phyloP scores from a whole-genome alignment of 2,113 vertebrate species.

The Larimichthys crocea region DNA sequence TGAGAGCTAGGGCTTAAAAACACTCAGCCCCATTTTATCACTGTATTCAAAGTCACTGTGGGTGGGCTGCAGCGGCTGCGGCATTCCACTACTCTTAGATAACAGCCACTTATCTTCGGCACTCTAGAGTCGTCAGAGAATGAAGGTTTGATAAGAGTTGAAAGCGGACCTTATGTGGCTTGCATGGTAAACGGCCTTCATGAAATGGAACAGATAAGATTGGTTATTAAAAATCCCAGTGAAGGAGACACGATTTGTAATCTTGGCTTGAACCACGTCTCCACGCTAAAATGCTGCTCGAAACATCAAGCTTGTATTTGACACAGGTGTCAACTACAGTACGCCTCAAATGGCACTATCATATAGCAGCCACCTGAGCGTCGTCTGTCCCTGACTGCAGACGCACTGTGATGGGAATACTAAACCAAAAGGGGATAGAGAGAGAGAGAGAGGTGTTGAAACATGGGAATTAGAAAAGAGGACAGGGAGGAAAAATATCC shows the following conservation, averaged over 20 bases:
- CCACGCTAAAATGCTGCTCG: slow-evolving; percentile 34
- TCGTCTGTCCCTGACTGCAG: slow-evolving; percentile 21
- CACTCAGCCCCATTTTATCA: slow-evolving; percentile 70
- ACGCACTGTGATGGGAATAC: slow-evolving; percentile 63
- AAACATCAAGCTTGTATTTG: slow-evolving; percentile 56
- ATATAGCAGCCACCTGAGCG: slow-evolving; percentile 42
- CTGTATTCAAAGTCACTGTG: slow-evolving; percentile 76
- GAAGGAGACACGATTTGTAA: slow-evolving; percentile 69
- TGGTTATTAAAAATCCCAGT: slow-evolving; percentile 73
- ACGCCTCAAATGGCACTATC: slow-evolving; percentile 43
- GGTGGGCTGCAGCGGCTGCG: slow-evolving; percentile 65
- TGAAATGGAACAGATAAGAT: slow-evolving; percentile 74
- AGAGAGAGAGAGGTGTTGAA: slow-evolving; percentile 38
- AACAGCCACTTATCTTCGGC: slow-evolving; percentile 78
- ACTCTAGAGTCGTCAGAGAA: slow-evolving; percentile 73
- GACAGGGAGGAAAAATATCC: slow-evolving; percentile 63
- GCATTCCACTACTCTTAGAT: slow-evolving; percentile 75
- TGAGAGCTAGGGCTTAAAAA: slow-evolving; percentile 60
- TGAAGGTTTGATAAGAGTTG: slow-evolving; percentile 75
- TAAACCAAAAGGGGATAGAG: slow-evolving; percentile 26
- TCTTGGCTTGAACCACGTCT: slow-evolving; percentile 28
- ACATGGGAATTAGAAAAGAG: slow-evolving; percentile 62
- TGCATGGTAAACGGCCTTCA: slow-evolving; percentile 71
- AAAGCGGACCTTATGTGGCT: slow-evolving; percentile 73
- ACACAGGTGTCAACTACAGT: slow-evolving; percentile 62